Base-by-base conservation (phyloP, 2,888 invertebrate species). In the Sesia apiformis region DNA sequence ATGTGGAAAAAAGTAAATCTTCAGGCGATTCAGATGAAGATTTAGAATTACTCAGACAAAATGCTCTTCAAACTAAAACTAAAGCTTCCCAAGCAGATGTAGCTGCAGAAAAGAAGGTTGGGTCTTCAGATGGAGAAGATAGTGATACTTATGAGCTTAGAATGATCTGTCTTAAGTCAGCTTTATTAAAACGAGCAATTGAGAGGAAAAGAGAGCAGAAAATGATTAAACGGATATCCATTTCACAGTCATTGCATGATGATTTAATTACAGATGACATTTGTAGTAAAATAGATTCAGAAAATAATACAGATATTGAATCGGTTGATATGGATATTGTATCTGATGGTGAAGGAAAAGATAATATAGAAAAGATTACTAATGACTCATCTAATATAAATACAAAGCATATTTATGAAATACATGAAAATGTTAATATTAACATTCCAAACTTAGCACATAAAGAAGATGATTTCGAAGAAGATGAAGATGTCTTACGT, bases 141-240 rank as follows among this genome's bases (percentile, higher is more conserved):
- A 91, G 90, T 69, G 93, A 93, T 66, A 91, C 93, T 58, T 78
- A 91, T 53, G 90, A 93, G 63, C 75, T 94, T 52, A 82, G 94
- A 61, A 76, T 93, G 62, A 93, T 92, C 60, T 94, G 93, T 54
- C 76, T 94, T n/a, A 91, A 91, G 63, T 93, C 94, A n/a, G 92
- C 93, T 4, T 79, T 93, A 50, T 66, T 93, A 49, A 93, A 93
- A 63, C 93, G 93, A 74, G 92, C 91, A 56, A 88, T 91, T 60
- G 90, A 92, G 70, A 85, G 91, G 69, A 91, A 91, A 74, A 78
- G 76, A 59, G 86, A 85, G 56, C 80, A 84, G 61, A 88, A 84
- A 64, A 58, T 80, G 58, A 77, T 72, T 54, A 87, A 88, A 65
- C 73, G 69, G 56, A 60, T 82, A 40, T 84, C 84, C 4, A 61